Evolutionary conservation across 2,113 vertebrate species (phyloP).

Genomic region (Dinomys branickii): DNA sequence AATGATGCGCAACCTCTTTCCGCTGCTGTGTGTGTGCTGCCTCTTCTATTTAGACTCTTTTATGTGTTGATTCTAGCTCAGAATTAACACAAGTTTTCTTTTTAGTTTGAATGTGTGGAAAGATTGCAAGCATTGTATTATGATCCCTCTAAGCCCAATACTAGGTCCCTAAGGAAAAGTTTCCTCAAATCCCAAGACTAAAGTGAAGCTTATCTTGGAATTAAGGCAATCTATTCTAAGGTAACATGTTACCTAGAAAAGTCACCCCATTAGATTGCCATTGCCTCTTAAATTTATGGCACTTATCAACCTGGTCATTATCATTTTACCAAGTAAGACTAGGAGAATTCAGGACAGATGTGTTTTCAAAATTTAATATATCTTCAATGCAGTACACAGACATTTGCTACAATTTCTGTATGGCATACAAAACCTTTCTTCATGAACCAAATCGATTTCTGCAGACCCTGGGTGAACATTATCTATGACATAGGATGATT

Average conservation of each 20-base stretch:
- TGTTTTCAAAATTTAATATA: background rate
- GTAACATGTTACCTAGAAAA: background rate
- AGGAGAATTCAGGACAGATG: background rate
- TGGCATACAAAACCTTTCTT: background rate
- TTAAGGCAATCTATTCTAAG: background rate
- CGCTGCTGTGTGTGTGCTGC: rapidly evolving
- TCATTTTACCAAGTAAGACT: background rate
- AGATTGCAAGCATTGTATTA: background rate
- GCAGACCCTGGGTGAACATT: background rate
- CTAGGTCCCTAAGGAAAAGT: background rate
- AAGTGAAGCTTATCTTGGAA: background rate
- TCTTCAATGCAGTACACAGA: background rate
- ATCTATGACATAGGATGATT: background rate
- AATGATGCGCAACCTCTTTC: background rate
- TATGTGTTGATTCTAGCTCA: background rate
- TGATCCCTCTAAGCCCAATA: background rate
- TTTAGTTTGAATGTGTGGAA: background rate
- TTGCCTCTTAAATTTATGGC: background rate
- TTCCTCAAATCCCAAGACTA: background rate
- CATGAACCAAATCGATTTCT: background rate
- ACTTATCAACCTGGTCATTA: background rate
- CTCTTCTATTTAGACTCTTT: background rate
- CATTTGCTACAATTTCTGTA: background rate
- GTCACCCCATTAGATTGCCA: background rate
- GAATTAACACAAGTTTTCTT: background rate